Evolutionary conservation across 2,797 vertebrate species (phyloP).

Genomic region (Poecilia gillii): DNA sequence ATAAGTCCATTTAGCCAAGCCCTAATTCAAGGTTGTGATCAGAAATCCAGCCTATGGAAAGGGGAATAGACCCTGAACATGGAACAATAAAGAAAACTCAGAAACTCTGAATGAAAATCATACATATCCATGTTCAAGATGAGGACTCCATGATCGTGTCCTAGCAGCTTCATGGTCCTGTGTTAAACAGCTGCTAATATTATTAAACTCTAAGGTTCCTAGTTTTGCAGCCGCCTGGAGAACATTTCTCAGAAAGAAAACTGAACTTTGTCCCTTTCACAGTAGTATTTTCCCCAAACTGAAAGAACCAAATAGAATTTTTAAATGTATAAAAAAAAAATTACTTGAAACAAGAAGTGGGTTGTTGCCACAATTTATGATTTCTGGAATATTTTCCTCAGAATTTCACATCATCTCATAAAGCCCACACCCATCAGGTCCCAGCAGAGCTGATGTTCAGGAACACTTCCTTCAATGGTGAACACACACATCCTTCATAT

Average conservation of each 20-base stretch:
- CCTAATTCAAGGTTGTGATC: background rate
- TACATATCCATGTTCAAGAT: background rate
- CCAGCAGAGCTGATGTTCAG: background rate
- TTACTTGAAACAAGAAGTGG: background rate
- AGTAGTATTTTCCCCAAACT: background rate
- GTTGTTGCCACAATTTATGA: background rate
- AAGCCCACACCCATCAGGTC: conserved; percentile 18
- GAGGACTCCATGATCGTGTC: background rate
- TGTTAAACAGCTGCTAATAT: background rate
- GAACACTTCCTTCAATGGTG: conserved; percentile 5
- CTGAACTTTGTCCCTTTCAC: background rate
- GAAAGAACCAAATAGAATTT: background rate
- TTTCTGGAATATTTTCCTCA: conserved; percentile 6
- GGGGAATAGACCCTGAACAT: background rate
- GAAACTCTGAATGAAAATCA: background rate
- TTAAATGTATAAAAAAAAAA: background rate
- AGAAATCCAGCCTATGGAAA: background rate
- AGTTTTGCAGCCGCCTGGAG: background rate
- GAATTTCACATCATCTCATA: conserved; percentile 33
- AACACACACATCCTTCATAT: conserved; percentile 21
- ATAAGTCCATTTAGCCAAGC: too few relatives aligned
- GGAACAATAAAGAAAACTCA: background rate
- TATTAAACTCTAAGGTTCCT: background rate
- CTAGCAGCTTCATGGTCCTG: background rate
- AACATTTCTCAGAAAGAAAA: background rate